Evolutionary conservation across 2,113 vertebrate genomes (phyloP).

Genomic region (Apteryx owenii): DNA sequence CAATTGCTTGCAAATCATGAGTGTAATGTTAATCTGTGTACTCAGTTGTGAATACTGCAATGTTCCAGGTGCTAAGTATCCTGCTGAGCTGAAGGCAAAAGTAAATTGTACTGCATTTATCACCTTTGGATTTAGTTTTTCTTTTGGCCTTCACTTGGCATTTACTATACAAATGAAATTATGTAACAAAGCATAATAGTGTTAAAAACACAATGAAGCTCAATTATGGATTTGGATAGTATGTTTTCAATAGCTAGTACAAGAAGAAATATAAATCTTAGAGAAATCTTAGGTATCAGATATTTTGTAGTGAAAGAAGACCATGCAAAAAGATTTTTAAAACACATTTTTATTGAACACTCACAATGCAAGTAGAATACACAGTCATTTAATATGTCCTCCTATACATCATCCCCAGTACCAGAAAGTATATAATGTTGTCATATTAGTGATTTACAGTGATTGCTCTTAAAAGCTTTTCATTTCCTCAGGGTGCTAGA

Average conservation of each 20-base stretch:
- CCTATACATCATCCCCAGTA: not conserved
- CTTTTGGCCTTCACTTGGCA: not conserved
- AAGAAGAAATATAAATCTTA: not conserved
- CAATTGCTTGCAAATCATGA: not conserved
- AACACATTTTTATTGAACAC: not conserved
- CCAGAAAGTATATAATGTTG: not conserved
- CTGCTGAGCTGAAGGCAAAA: not conserved
- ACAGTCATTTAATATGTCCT: not conserved
- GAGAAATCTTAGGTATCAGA: not conserved
- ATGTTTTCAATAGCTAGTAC: not conserved
- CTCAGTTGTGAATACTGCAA: not conserved
- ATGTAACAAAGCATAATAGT: not conserved
- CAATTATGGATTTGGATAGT: not conserved
- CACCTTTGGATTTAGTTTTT: not conserved
- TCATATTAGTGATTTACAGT: slow-evolving; percentile 38
- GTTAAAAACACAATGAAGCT: not conserved
- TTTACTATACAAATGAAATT: not conserved
- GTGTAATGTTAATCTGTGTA: not conserved
- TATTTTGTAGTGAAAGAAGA: not conserved
- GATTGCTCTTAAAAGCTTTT: slow-evolving; percentile 60
- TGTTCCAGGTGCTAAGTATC: not conserved
- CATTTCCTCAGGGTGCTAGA: slow-evolving; percentile 36
- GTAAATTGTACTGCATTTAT: not conserved
- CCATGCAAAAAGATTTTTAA: not conserved
- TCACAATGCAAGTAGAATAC: not conserved